Percentiles rank a stretch among this genome's conserved stretches.
Conservation (phyloP, 1,140 invertebrate genomes). For the Gerris buenoi region DNA sequence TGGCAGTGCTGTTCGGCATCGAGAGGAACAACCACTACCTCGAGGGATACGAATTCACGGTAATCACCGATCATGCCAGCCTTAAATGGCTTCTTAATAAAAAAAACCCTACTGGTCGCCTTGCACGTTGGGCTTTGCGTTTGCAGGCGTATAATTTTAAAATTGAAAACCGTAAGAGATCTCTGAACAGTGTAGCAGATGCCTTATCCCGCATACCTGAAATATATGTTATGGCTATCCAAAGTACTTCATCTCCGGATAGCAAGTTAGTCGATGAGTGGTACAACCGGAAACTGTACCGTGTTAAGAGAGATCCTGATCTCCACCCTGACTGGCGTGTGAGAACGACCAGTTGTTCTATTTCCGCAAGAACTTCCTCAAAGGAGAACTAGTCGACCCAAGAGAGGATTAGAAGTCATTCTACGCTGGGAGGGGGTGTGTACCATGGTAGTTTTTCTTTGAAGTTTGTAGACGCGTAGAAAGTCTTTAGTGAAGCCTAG, state of each 20-base stretch:
- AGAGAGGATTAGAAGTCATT: slow-evolving; percentile 2
- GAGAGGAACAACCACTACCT: slow-evolving; percentile 28
- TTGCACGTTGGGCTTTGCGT: slow-evolving; percentile 18
- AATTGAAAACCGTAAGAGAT: slow-evolving; percentile 27
- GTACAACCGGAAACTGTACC: background rate
- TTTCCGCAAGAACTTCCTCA: background rate
- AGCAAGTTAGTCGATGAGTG: background rate
- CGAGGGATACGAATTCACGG: slow-evolving; percentile 26
- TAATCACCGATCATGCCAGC: slow-evolving; percentile 30
- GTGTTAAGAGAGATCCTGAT: background rate
- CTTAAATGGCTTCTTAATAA: slow-evolving; percentile 27
- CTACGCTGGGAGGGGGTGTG: no score
- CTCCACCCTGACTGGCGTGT: slow-evolving; percentile 5
- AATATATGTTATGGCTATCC: background rate
- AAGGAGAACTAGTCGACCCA: background rate
- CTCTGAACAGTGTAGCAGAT: slow-evolving; percentile 27
- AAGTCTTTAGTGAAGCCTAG: no score
- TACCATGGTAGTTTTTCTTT: no score
- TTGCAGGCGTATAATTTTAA: slow-evolving; percentile 28
- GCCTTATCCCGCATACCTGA: slow-evolving; percentile 18
- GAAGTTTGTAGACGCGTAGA: no score
- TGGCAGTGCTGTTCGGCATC: slow-evolving; percentile 29
- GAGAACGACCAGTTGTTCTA: background rate
- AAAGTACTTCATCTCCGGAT: background rate
- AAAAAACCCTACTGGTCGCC: slow-evolving; percentile 16